These are phyloP conservation scores for Agrotis exclamationis DNA, from an alignment of 2,888 invertebrate species.

Conservation along the genomic window DNA sequence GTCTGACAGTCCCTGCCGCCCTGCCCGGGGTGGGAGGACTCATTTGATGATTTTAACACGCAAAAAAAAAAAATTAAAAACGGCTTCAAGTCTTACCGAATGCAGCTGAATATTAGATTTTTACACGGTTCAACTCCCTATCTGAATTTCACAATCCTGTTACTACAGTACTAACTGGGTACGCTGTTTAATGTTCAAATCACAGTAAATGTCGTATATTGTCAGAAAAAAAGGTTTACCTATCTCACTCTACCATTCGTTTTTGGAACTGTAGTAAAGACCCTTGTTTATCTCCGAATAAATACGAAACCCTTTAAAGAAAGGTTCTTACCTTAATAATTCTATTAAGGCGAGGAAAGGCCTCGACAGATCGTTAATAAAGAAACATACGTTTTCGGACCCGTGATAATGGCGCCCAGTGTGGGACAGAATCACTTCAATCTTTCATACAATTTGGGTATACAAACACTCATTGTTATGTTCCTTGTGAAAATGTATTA, in stretches of 20 bases:
- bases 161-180: too few relatives aligned
- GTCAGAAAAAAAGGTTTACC: too few relatives aligned
- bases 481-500: background rate
- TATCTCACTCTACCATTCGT: background rate
- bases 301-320: conserved; percentile 22
- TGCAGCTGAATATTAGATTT: too few relatives aligned
- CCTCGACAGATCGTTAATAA: conserved; percentile 29
- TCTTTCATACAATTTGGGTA: conserved; percentile 26
- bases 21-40: too few relatives aligned
- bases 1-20: too few relatives aligned
- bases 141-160: too few relatives aligned
- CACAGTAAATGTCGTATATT: too few relatives aligned
- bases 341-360: conserved; percentile 31
- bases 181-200: too few relatives aligned
- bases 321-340: conserved; percentile 50
- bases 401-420: conserved; percentile 56
- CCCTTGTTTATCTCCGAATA: conserved; percentile 25
- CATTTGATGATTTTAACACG: too few relatives aligned
- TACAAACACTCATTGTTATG: conserved; percentile 24
- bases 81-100: too few relatives aligned
- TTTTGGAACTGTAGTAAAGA: conserved; percentile 1
- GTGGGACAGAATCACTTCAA: conserved; percentile 41
- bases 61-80: too few relatives aligned
- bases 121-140: too few relatives aligned
- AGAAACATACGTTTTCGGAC: conserved; percentile 37